phyloP scores from a whole-genome alignment of 2,888 invertebrate genomes.

The Galeruca laticollis region DNA sequence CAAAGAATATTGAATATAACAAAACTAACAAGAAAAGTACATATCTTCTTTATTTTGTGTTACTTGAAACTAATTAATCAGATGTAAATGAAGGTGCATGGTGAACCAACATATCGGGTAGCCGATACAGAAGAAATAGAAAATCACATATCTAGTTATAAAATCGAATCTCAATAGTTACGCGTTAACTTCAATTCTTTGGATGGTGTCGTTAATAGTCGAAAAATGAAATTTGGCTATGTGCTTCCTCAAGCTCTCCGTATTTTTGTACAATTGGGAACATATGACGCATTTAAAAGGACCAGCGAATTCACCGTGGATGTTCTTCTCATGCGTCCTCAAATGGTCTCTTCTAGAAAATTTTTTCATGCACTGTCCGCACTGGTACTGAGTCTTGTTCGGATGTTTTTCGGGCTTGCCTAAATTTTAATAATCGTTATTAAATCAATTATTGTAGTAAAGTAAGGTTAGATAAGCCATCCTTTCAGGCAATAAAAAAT shows the following conservation, averaged over 20 bases:
- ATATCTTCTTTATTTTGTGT: too few species aligned
- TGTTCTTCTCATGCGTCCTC: conserved; percentile 67
- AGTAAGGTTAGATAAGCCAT: conserved; percentile 7
- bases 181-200: conserved; percentile 55
- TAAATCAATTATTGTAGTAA: not conserved
- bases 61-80: too few species aligned
- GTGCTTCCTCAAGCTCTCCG: conserved; percentile 67
- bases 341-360: conserved; percentile 66
- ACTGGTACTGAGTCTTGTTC: conserved; percentile 60
- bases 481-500: conserved; percentile 38
- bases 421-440: conserved; percentile 55
- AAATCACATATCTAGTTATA: not conserved
- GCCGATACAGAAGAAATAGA: not conserved
- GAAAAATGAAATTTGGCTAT: conserved; percentile 66
- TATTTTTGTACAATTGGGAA: conserved; percentile 66
- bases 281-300: conserved; percentile 66
- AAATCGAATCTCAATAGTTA: conserved; percentile 32
- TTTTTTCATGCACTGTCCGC: conserved; percentile 64
- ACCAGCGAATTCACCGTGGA: conserved; percentile 67
- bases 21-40: too few species aligned
- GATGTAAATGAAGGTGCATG: too few species aligned
- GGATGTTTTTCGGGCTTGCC: conserved; percentile 58
- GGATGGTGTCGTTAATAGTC: conserved; percentile 52
- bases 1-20: too few species aligned
- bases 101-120: too few species aligned